These are phyloP conservation scores for Caenorhabditis sp. DNA, from an alignment of 2,888 invertebrate genomes.

Conservation along the genomic window DNA sequence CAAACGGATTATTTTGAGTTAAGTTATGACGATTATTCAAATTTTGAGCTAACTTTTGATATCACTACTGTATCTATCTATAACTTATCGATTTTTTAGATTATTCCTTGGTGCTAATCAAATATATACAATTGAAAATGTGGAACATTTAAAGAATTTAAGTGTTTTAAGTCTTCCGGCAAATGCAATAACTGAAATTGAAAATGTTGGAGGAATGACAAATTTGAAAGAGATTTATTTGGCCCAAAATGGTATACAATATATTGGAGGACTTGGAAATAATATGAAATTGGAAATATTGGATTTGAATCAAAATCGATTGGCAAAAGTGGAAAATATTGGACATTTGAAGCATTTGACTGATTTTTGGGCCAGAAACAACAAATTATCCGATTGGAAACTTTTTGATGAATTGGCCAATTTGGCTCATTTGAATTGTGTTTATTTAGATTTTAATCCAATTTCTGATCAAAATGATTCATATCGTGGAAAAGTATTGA, in stretches of 20 bases:
- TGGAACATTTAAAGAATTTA: slow-evolving; percentile 44
- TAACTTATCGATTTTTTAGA: slow-evolving; percentile 61
- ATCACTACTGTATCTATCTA: too few species aligned
- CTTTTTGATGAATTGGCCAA: slow-evolving; percentile 49
- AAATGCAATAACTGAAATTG: slow-evolving; percentile 47
- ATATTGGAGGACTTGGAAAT: slow-evolving; percentile 80
- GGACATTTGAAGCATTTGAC: slow-evolving; percentile 55
- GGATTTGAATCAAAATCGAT: slow-evolving; percentile 63
- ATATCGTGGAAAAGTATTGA: slow-evolving; percentile 35
- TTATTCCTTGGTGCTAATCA: slow-evolving; percentile 95
- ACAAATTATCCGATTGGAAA: slow-evolving; percentile 54
- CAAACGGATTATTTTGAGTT: too few species aligned
- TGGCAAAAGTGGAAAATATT: slow-evolving; percentile 52
- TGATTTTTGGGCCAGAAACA: slow-evolving; percentile 64
- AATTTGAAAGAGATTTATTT: slow-evolving; percentile 87
- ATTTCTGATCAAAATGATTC: slow-evolving; percentile 28
- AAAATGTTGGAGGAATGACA: slow-evolving; percentile 79
- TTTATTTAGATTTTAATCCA: slow-evolving; percentile 61
- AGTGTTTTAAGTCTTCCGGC: slow-evolving; percentile 57
- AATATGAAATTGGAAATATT: slow-evolving; percentile 55
- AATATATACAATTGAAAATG: slow-evolving; percentile 81
- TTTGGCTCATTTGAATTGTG: slow-evolving; percentile 49
- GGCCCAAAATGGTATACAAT: slow-evolving; percentile 87
- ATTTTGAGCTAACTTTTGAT: background rate
- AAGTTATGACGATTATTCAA: too few species aligned